Evolutionary conservation across 2,797 vertebrate species (phyloP).

Genomic region (Rhincodon typus): DNA sequence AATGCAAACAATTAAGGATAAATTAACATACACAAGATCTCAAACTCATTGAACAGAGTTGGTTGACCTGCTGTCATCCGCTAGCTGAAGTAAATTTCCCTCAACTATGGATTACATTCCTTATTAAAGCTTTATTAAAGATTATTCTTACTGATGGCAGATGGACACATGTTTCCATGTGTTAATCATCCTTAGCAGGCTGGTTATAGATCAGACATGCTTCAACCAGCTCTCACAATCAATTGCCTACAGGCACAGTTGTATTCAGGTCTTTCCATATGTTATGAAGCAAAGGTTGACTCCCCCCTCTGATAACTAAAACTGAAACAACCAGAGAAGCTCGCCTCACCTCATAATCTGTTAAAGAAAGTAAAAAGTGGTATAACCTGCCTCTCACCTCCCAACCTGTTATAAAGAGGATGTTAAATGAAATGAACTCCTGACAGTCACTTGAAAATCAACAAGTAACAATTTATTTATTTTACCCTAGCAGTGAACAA

Average conservation of each 20-base stretch:
- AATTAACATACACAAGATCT: neutral
- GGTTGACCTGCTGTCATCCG: neutral
- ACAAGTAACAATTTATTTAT: no score
- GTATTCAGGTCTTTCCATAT: neutral
- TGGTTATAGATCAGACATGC: neutral
- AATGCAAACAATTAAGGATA: neutral
- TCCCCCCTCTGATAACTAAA: no score
- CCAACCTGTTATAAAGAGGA: no score
- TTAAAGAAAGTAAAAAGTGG: no score
- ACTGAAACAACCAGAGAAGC: no score
- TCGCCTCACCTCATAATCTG: no score
- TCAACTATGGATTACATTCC: neutral
- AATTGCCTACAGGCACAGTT: neutral
- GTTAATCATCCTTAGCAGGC: neutral
- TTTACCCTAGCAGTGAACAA: no score
- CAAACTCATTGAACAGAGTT: neutral
- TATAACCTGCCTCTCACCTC: no score
- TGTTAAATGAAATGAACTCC: no score
- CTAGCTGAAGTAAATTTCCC: neutral
- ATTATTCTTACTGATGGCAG: neutral
- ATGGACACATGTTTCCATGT: neutral
- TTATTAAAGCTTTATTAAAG: neutral
- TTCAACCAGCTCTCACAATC: neutral
- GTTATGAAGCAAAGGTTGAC: no score
- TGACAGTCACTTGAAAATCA: no score